Percentiles rank a stretch among this genome's conserved stretches.
These are phyloP conservation scores for Fregetta grallaria DNA, from an alignment of 2,113 vertebrate species.

Conservation along the genomic window DNA sequence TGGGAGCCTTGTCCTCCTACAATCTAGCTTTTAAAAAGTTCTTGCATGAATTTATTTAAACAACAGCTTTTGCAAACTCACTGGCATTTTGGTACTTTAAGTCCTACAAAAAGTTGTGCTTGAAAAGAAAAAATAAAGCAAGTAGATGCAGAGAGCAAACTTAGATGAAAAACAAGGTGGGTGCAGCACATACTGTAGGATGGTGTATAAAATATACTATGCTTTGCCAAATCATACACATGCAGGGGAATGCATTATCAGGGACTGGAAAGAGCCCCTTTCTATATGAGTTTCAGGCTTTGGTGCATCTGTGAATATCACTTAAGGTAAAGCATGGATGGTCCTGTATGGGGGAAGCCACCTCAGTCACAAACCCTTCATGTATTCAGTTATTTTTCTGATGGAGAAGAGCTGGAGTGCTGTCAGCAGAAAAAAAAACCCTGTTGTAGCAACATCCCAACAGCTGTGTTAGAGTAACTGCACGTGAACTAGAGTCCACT, in stretches of 20 bases:
- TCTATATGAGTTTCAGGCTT: neutral
- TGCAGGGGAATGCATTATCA: neutral
- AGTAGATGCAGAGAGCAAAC: neutral
- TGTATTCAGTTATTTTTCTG: neutral
- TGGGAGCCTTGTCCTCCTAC: neutral
- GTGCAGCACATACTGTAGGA: neutral
- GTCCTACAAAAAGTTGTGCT: neutral
- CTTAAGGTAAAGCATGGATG: neutral
- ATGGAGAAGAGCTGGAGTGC: neutral
- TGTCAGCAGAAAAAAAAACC: neutral
- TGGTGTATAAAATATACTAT: neutral
- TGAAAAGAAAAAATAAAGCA: slow-evolving; percentile 12
- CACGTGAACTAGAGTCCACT: neutral
- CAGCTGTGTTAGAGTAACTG: neutral
- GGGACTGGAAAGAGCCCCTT: neutral
- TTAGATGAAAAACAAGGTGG: neutral
- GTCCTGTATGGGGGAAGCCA: neutral
- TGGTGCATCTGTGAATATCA: neutral
- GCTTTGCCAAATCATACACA: neutral
- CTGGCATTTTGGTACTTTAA: neutral
- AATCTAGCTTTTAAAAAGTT: neutral
- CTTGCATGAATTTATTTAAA: neutral
- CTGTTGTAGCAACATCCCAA: neutral
- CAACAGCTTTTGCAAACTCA: neutral
- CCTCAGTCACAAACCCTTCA: neutral